Percentiles rank a stretch among this genome's conserved stretches.
Conservation (phyloP, 2,888 invertebrate species). For the Neoitamus cyanurus region DNA sequence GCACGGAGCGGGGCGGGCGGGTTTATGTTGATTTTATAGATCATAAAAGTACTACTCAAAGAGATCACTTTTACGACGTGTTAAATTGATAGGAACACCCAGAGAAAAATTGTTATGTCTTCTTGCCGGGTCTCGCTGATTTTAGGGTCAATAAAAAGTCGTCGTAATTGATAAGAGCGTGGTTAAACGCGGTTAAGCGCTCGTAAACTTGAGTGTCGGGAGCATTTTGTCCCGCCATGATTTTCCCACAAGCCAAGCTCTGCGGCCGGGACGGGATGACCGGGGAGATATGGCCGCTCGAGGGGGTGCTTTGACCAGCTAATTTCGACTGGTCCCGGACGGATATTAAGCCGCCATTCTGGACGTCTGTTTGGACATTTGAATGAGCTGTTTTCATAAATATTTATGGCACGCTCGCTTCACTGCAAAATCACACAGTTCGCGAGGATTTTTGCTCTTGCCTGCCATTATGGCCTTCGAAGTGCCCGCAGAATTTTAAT, state of each 20-base stretch:
- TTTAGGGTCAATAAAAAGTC: conserved; percentile 42
- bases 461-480: not conserved
- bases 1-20: conserved; percentile 47
- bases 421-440: conserved; percentile 20
- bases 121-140: conserved; percentile 23
- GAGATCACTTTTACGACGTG: conserved; percentile 54
- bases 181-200: conserved; percentile 31
- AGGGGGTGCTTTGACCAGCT: not conserved
- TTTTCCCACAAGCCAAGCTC: conserved; percentile 22
- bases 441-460: not conserved
- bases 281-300: not conserved
- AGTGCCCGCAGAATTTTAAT: conserved; percentile 26
- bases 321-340: conserved; percentile 31
- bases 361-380: conserved; percentile 38
- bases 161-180: conserved; percentile 40
- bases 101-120: conserved; percentile 41
- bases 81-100: conserved; percentile 51
- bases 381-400: conserved; percentile 38
- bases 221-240: not conserved
- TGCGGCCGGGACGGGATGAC: not conserved
- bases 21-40: conserved; percentile 54
- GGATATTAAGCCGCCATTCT: conserved; percentile 33
- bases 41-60: conserved; percentile 50
- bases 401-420: conserved; percentile 9
- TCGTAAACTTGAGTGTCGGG: conserved; percentile 34